These are phyloP conservation scores for Octodon degus DNA, from an alignment of 2,113 vertebrate species.

Conservation along the genomic window DNA sequence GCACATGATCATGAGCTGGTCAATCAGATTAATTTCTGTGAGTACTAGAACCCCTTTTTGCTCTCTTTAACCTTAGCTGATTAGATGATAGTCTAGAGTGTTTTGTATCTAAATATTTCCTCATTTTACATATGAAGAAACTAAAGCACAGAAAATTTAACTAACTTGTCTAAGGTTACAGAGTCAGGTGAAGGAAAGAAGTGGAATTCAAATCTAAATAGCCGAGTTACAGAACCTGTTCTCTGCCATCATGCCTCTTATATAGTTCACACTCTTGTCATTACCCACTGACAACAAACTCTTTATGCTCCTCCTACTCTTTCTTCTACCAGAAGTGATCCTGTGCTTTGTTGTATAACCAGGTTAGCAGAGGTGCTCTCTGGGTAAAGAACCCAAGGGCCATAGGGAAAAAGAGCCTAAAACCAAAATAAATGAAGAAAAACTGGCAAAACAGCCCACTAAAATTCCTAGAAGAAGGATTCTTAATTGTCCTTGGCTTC, in stretches of 20 bases:
- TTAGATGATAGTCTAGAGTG: not conserved
- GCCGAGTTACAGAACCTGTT: not conserved
- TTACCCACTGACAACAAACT: not conserved
- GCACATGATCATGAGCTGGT: not conserved
- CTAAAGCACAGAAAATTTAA: slow-evolving; percentile 6
- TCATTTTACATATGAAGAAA: not conserved
- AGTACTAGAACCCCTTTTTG: not conserved
- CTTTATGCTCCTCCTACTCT: not conserved
- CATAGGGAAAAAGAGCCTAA: not conserved
- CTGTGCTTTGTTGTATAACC: not conserved
- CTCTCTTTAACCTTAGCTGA: not conserved
- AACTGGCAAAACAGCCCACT: not conserved
- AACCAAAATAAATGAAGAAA: not conserved
- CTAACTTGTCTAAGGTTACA: not conserved
- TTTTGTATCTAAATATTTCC: not conserved
- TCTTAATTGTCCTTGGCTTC: not conserved
- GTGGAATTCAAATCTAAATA: not conserved
- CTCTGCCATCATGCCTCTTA: not conserved
- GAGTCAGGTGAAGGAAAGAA: not conserved
- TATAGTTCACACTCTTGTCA: not conserved
- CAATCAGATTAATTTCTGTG: not conserved
- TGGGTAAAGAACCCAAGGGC: not conserved
- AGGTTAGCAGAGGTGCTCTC: not conserved
- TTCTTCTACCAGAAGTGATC: not conserved
- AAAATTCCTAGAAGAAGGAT: not conserved